A percentile compares a stretch with the other conserved stretches of the same genome.
Evolutionary conservation across 2,113 vertebrate species (phyloP).

Genomic region (Tetrax tetrax): DNA sequence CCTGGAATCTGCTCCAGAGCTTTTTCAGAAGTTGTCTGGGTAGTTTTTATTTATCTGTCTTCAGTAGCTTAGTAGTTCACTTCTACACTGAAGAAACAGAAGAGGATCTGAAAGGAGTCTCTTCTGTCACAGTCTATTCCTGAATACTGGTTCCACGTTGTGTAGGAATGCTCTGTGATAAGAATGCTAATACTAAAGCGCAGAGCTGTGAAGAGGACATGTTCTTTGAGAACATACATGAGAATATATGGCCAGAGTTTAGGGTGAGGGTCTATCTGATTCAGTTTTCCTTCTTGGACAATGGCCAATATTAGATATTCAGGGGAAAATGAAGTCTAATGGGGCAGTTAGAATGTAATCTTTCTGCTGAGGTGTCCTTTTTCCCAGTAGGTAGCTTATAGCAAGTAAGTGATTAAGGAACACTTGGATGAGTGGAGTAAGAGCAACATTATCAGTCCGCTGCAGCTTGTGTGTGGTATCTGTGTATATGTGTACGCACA

Average conservation of each 20-base stretch:
- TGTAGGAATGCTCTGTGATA: background rate
- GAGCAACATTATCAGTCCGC: background rate
- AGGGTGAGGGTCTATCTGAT: accelerated
- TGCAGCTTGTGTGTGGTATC: background rate
- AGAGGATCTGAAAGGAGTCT: background rate
- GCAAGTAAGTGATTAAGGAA: background rate
- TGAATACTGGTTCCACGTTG: accelerated
- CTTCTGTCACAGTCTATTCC: background rate
- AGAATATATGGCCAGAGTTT: background rate
- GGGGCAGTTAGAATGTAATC: background rate
- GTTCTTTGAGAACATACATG: accelerated
- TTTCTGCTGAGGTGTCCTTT: background rate
- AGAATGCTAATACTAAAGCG: background rate
- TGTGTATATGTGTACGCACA: background rate
- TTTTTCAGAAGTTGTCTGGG: background rate
- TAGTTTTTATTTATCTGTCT: background rate
- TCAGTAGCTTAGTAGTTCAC: background rate
- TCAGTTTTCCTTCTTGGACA: background rate
- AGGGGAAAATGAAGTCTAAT: background rate
- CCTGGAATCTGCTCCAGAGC: background rate
- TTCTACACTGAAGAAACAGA: background rate
- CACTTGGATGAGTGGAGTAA: background rate
- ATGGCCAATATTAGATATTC: background rate
- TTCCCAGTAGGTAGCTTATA: background rate
- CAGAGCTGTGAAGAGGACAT: background rate